Percentiles rank a stretch among this genome's conserved stretches.
Evolutionary conservation across 2,797 vertebrate genomes (phyloP).

Genomic region (Schizothorax lantsangensis): DNA sequence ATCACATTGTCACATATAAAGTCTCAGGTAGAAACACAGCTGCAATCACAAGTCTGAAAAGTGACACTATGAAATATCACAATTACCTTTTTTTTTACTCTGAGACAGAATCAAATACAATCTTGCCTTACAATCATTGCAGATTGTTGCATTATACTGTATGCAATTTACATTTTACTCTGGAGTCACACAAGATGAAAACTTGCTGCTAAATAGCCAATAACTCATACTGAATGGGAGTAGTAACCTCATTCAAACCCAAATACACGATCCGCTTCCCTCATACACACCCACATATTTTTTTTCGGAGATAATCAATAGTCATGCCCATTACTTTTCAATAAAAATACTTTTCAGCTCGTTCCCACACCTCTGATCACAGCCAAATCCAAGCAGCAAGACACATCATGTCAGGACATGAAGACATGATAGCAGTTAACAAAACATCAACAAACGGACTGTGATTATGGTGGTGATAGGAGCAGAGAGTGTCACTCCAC

Average conservation of each 20-base stretch:
- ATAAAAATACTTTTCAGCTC: not conserved
- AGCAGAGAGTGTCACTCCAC: not conserved
- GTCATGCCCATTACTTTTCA: not conserved
- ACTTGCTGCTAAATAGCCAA: not conserved
- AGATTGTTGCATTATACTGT: not conserved
- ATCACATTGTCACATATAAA: not conserved
- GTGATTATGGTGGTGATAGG: not conserved
- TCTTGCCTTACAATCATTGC: not conserved
- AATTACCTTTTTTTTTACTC: not conserved
- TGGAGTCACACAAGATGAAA: not conserved
- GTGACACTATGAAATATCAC: not conserved
- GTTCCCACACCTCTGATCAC: not conserved
- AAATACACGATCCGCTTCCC: not conserved
- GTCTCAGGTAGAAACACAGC: not conserved
- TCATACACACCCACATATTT: not conserved
- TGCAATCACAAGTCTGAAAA: not conserved
- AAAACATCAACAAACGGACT: conserved; percentile 4
- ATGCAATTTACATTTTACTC: not conserved
- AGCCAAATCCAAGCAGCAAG: conserved; percentile 1
- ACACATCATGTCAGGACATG: not conserved
- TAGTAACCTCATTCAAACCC: not conserved
- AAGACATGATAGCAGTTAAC: conserved; percentile 9
- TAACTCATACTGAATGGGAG: not conserved
- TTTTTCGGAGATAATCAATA: not conserved
- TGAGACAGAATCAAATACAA: not conserved